These are phyloP conservation scores for Xerus inauris DNA, from an alignment of 2,113 vertebrate genomes.

Conservation along the genomic window DNA sequence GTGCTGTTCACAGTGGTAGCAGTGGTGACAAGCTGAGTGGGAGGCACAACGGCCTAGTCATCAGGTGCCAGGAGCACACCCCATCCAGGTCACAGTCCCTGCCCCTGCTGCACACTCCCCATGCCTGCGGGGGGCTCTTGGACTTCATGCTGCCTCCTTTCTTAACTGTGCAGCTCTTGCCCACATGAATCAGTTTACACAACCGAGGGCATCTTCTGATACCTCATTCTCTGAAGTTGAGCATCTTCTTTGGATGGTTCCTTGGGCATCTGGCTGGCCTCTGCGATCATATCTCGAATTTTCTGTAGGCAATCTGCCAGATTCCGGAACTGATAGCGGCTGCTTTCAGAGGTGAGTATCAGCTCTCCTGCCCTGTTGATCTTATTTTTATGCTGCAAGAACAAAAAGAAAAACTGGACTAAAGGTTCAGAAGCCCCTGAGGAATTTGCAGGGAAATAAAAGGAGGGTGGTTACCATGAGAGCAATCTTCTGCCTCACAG, in stretches of 20 bases:
- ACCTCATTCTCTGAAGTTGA: constrained; percentile 88
- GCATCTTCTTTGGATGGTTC: constrained; percentile 88
- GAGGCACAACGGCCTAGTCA: neutral
- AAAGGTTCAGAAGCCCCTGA: neutral
- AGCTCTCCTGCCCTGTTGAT: constrained; percentile 94
- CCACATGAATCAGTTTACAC: neutral
- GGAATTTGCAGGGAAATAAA: neutral
- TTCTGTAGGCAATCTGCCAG: constrained; percentile 93
- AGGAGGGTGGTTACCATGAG: constrained; percentile 84
- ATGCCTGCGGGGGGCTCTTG: neutral
- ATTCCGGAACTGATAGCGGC: constrained; percentile 95
- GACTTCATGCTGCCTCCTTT: neutral
- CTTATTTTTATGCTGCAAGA: constrained; percentile 90
- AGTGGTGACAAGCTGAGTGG: accelerated
- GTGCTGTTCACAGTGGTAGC: neutral
- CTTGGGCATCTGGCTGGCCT: constrained; percentile 87
- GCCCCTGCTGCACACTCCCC: accelerated
- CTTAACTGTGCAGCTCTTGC: neutral
- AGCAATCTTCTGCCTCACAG: constrained; percentile 89
- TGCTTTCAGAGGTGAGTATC: constrained; percentile 92
- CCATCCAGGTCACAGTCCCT: accelerated
- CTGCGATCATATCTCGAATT: constrained; percentile 90
- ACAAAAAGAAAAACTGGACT: neutral
- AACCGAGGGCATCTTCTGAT: neutral
- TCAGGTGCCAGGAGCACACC: neutral